These are phyloP conservation scores for Drosophila rufa DNA, from an alignment of 1,140 invertebrate genomes.

Conservation along the genomic window DNA sequence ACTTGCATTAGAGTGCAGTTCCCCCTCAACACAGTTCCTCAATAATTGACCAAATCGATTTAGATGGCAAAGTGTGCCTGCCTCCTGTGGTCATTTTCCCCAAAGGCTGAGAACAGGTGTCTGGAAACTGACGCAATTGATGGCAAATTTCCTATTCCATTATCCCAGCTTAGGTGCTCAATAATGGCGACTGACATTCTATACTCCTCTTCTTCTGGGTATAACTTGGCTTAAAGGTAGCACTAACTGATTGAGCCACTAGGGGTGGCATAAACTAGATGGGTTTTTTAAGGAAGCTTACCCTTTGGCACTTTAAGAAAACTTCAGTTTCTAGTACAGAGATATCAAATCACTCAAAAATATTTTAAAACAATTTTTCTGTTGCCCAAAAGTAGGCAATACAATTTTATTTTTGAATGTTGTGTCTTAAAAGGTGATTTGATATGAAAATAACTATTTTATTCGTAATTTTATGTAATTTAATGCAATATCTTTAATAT, in stretches of 20 bases:
- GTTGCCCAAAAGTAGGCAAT: background rate
- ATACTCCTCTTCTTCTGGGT: background rate
- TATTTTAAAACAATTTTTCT: background rate
- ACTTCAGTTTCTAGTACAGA: too few species aligned
- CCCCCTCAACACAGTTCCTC: background rate
- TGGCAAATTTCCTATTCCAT: conserved; percentile 25
- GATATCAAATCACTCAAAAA: background rate
- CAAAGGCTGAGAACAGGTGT: conserved; percentile 17
- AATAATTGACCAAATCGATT: conserved; percentile 26
- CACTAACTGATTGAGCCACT: background rate
- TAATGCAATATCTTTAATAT: too few species aligned
- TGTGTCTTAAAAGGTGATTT: too few species aligned
- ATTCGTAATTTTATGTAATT: too few species aligned
- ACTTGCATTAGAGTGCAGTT: conserved; percentile 33
- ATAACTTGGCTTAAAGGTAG: conserved; percentile 21
- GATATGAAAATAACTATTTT: too few species aligned
- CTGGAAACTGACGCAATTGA: conserved; percentile 8
- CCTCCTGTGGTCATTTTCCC: background rate
- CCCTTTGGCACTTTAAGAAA: conserved; percentile 7
- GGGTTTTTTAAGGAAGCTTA: conserved; percentile 11
- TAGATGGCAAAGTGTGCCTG: conserved; percentile 4
- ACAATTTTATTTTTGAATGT: background rate
- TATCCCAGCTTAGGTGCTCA: conserved; percentile 14
- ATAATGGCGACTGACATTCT: background rate
- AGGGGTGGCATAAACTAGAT: background rate